phyloP scores from a whole-genome alignment of 2,888 invertebrate genomes.

The Pandemis corylana region DNA sequence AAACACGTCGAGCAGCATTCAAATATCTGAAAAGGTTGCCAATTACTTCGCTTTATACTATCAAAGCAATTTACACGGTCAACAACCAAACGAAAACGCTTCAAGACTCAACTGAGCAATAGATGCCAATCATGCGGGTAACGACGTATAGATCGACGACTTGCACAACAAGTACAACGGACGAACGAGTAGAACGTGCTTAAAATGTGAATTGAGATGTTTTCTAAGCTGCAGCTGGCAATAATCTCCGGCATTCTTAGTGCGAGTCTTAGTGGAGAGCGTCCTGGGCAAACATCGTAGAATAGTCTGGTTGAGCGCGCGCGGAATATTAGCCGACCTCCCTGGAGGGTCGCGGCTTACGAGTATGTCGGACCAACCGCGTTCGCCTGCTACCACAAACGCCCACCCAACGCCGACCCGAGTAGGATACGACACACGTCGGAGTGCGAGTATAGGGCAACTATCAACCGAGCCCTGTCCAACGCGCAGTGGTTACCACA shows the following conservation, averaged over 20 bases:
- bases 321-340: constrained; percentile 55
- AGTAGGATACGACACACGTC: neutral
- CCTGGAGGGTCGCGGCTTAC: constrained; percentile 55
- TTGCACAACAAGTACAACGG: neutral
- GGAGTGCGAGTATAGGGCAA: neutral
- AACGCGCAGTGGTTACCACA: constrained; percentile 10
- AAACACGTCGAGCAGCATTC: too few relatives aligned
- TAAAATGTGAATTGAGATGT: neutral
- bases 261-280: neutral
- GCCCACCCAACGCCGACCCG: constrained; percentile 34
- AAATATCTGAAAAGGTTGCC: neutral
- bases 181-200: neutral
- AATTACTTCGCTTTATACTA: neutral
- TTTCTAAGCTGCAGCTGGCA: constrained; percentile 10
- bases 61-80: neutral
- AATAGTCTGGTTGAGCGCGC: constrained; percentile 47
- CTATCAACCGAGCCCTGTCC: neutral
- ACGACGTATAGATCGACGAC: neutral
- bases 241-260: constrained; percentile 1
- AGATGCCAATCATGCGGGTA: neutral
- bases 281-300: constrained; percentile 41
- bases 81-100: neutral
- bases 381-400: constrained; percentile 40
- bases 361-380: constrained; percentile 50
- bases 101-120: neutral